A percentile compares a stretch with the other conserved stretches of the same genome.
Evolutionary conservation across 2,888 invertebrate species (phyloP).

Genomic region (Diaphora mendica): DNA sequence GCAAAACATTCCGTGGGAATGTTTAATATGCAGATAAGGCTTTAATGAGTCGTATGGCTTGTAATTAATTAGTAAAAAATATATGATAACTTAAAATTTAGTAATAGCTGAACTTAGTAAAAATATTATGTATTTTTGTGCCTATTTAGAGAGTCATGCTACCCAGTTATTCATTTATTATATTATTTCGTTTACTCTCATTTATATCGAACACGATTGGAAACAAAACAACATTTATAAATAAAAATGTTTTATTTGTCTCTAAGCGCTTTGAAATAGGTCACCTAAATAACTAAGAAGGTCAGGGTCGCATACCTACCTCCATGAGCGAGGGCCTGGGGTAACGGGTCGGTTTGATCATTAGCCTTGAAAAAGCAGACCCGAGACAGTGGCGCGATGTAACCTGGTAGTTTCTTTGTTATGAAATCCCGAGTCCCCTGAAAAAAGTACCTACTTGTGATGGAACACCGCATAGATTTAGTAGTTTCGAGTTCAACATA

Average conservation of each 20-base stretch:
- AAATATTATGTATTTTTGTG: not conserved
- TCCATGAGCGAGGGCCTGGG: not conserved
- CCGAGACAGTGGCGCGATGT: not conserved
- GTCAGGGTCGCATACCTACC: not conserved
- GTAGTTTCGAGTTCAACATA: no score
- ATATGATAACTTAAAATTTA: no score
- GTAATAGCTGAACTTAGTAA: no score
- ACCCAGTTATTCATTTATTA: no score
- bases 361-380: not conserved
- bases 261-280: not conserved
- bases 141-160: not conserved
- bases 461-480: no score
- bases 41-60: not conserved
- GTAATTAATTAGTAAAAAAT: no score
- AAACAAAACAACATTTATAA: slow-evolving; percentile 1
- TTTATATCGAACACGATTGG: not conserved
- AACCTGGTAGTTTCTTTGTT: not conserved
- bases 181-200: not conserved
- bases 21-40: no score
- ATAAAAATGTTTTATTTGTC: not conserved
- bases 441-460: not conserved
- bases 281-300: not conserved
- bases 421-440: not conserved
- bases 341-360: not conserved
- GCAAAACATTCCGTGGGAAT: not conserved